phyloP scores from a whole-genome alignment of 2,888 invertebrate genomes.

The Lathronympha strigana region DNA sequence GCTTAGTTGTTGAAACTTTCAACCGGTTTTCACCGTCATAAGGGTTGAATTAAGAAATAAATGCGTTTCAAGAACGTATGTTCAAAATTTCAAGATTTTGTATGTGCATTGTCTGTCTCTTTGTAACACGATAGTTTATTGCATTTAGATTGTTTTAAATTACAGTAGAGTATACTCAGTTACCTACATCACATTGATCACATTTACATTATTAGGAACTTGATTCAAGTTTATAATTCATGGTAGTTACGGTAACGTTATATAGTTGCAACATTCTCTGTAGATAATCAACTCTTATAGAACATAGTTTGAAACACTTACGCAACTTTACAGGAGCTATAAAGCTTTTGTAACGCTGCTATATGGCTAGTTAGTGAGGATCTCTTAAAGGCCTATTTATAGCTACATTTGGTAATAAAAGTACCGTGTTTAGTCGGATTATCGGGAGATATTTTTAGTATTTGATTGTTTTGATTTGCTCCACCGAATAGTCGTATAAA shows the following conservation, averaged over 20 bases:
- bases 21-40: neutral
- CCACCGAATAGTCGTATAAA: neutral
- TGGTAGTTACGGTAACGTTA: neutral
- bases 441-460: conserved; percentile 6
- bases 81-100: no score
- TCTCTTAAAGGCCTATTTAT: conserved; percentile 24
- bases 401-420: conserved; percentile 15
- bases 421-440: conserved; percentile 16
- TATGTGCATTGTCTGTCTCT: no score
- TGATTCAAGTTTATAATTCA: neutral
- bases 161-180: no score
- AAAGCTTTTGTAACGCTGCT: conserved; percentile 19
- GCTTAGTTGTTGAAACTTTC: no score
- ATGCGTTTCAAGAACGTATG: no score
- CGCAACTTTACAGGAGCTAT: conserved; percentile 11
- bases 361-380: neutral
- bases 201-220: neutral
- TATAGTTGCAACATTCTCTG: neutral
- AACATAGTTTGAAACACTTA: conserved; percentile 6
- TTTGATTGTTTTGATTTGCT: neutral
- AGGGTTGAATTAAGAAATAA: no score
- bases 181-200: no score
- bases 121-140: no score
- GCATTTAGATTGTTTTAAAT: no score
- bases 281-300: neutral